A percentile compares a stretch with the other conserved stretches of the same genome.
These are phyloP conservation scores for Thera britannica DNA, from an alignment of 2,888 invertebrate species.

Conservation along the genomic window DNA sequence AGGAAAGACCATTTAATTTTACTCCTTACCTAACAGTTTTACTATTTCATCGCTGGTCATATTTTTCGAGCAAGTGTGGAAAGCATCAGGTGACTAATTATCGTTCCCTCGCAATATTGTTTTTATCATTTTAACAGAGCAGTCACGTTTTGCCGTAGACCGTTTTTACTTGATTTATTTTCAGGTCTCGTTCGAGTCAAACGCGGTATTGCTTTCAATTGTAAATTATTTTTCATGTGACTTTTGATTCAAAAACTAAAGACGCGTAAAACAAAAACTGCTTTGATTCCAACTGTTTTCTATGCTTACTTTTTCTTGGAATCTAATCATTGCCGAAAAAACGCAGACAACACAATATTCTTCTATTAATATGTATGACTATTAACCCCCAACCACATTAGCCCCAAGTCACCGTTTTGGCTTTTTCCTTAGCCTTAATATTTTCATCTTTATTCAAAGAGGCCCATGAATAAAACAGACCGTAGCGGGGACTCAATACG, in stretches of 20 bases:
- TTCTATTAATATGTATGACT: slow-evolving; percentile 77
- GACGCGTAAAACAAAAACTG: background rate
- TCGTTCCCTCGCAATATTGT: slow-evolving; percentile 52
- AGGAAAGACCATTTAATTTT: too few relatives aligned
- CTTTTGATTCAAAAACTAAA: background rate
- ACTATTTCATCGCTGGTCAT: background rate
- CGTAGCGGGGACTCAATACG: slow-evolving; percentile 62
- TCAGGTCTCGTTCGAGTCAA: slow-evolving; percentile 46
- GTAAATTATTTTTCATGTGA: background rate
- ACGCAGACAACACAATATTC: slow-evolving; percentile 61
- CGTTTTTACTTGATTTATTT: slow-evolving; percentile 52
- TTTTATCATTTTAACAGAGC: slow-evolving; percentile 56
- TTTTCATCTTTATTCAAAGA: slow-evolving; percentile 84
- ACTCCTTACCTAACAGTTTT: background rate
- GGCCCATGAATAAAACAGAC: slow-evolving; percentile 80
- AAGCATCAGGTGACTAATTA: slow-evolving; percentile 54
- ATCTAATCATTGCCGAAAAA: slow-evolving; percentile 35
- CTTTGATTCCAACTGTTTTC: background rate
- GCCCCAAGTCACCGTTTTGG: slow-evolving; percentile 59
- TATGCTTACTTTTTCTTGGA: background rate
- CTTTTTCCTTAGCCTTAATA: slow-evolving; percentile 74
- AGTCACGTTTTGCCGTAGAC: slow-evolving; percentile 55
- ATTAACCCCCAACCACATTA: slow-evolving; percentile 74
- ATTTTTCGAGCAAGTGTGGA: slow-evolving; percentile 13
- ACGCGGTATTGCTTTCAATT: slow-evolving; percentile 40